Conservation (phyloP, 2,797 vertebrate genomes). For the Myotis planiceps region DNA sequence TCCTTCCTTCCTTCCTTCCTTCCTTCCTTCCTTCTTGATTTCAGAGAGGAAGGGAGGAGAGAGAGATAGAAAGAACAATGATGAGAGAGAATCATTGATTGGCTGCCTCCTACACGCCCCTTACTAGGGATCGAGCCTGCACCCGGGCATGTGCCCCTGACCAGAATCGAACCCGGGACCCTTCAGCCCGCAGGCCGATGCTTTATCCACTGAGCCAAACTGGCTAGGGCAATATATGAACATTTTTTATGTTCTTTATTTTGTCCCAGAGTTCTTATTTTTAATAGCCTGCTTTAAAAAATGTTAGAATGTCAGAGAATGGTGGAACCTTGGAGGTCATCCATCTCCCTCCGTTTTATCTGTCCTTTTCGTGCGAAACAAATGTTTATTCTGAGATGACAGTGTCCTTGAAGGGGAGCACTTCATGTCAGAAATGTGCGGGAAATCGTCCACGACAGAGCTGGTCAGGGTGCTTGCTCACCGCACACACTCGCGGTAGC, state of each 20-base stretch:
- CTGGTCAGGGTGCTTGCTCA: background rate
- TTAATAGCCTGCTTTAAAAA: background rate
- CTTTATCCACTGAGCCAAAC: too few relatives aligned
- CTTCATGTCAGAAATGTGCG: constrained; percentile 14
- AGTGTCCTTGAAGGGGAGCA: background rate
- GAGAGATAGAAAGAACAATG: too few relatives aligned
- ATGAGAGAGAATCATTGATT: too few relatives aligned
- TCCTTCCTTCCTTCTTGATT: too few relatives aligned
- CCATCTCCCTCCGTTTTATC: background rate
- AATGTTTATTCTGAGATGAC: background rate
- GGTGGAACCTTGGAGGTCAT: background rate
- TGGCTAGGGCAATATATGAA: background rate
- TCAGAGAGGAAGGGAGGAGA: too few relatives aligned
- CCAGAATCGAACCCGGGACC: too few relatives aligned
- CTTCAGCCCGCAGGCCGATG: too few relatives aligned
- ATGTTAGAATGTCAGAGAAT: background rate
- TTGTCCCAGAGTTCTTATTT: constrained; percentile 26
- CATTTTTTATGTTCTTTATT: constrained; percentile 40
- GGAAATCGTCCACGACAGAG: background rate
- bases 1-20: too few relatives aligned
- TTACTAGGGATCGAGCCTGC: too few relatives aligned
- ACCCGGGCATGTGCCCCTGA: too few relatives aligned
- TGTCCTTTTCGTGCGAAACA: background rate
- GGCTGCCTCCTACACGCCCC: too few relatives aligned
- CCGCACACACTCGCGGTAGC: too few relatives aligned